These are phyloP conservation scores for Catotricha subobsoleta DNA, from an alignment of 2,888 invertebrate species.

Conservation along the genomic window DNA sequence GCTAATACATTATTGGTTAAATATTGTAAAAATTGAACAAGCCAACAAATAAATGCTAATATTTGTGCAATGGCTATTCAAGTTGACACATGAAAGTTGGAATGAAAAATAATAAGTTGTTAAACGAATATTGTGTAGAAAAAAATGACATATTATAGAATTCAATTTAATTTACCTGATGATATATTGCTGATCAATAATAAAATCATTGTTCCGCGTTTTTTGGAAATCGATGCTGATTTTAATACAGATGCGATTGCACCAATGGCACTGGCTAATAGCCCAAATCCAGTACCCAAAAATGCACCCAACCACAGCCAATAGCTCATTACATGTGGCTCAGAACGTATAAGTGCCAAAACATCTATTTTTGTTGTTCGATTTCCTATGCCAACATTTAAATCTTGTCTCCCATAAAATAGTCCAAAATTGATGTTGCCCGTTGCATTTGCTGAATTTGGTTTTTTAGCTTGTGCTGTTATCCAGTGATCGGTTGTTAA, in stretches of 20 bases:
- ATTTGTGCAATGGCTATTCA: slow-evolving; percentile 61
- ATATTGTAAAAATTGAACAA: slow-evolving; percentile 64
- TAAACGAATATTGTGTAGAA: not conserved
- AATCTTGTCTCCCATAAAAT: slow-evolving; percentile 65
- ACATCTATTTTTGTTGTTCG: slow-evolving; percentile 52
- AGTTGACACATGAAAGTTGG: no score
- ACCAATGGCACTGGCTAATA: slow-evolving; percentile 25
- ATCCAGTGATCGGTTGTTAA: slow-evolving; percentile 66
- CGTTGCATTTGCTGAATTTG: slow-evolving; percentile 30
- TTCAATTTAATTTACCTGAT: slow-evolving; percentile 12
- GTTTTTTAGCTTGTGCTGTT: slow-evolving; percentile 39
- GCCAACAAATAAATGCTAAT: slow-evolving; percentile 62
- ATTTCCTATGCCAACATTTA: slow-evolving; percentile 68
- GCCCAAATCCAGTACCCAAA: slow-evolving; percentile 26
- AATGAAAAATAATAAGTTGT: not conserved
- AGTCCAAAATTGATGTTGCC: slow-evolving; percentile 71
- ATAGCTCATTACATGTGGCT: slow-evolving; percentile 24
- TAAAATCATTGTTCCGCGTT: slow-evolving; percentile 23
- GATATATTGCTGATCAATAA: slow-evolving; percentile 24
- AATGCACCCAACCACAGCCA: slow-evolving; percentile 27
- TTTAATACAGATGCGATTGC: slow-evolving; percentile 27
- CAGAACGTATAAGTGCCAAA: slow-evolving; percentile 20
- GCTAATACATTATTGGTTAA: slow-evolving; percentile 68
- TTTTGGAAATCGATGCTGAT: slow-evolving; percentile 26
- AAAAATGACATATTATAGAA: not conserved